These are phyloP conservation scores for Orestias chungarensis DNA, from an alignment of 2,797 vertebrate genomes.

Conservation along the genomic window DNA sequence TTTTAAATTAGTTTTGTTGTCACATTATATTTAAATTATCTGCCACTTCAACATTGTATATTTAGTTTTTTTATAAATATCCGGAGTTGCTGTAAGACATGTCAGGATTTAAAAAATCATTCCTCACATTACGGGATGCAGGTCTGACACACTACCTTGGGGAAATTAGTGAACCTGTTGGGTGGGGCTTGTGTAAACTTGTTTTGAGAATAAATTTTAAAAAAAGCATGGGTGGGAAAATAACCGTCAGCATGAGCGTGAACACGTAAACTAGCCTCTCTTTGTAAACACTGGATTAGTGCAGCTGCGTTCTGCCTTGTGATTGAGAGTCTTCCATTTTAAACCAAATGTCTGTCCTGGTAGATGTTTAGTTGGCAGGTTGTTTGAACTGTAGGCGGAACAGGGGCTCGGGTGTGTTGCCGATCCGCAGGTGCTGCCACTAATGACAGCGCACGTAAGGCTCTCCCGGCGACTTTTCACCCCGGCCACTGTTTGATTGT, in stretches of 20 bases:
- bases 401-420: constrained; percentile 5
- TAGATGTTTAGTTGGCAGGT: constrained; percentile 7
- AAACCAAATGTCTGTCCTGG: constrained; percentile 9
- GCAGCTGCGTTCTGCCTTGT: background rate
- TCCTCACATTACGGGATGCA: constrained; percentile 26
- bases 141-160: constrained; percentile 33
- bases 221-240: constrained; percentile 57
- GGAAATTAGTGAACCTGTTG: constrained; percentile 64
- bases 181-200: constrained; percentile 72
- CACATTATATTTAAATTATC: too few relatives aligned
- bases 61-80: too few relatives aligned
- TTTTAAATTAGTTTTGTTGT: background rate
- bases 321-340: constrained; percentile 8
- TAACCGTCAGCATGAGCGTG: constrained; percentile 57
- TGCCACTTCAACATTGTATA: too few relatives aligned
- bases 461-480: constrained; percentile 14
- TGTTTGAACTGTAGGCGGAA: constrained; percentile 12
- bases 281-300: constrained; percentile 37
- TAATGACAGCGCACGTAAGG: constrained; percentile 37
- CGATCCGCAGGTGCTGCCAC: constrained; percentile 44
- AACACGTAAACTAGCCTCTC: constrained; percentile 23
- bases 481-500: constrained; percentile 59
- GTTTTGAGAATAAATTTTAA: constrained; percentile 42
- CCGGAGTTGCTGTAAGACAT: too few relatives aligned
- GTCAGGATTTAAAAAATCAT: too few relatives aligned